Base-by-base conservation (phyloP, 2,888 invertebrate genomes). In the Polydrusus tereticollis region DNA sequence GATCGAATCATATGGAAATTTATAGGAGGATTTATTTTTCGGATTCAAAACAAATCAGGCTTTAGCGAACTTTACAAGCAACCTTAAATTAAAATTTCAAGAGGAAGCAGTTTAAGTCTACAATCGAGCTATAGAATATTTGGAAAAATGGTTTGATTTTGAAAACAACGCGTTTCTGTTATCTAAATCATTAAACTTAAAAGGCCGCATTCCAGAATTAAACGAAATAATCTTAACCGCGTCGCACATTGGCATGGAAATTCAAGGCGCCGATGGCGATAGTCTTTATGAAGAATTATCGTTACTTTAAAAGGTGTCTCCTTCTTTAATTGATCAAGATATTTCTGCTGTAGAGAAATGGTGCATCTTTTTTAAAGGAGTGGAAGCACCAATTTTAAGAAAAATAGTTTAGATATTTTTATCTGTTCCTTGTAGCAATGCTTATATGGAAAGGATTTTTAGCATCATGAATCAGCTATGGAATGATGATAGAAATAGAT, bases 161-260 rank as follows among this genome's bases (percentile, higher is more conserved):
- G 36, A 36, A 36, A 36, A 36, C 36, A 36, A 36, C 36, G 36
- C 10, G 36, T 55, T 55, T 55, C 23, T 55, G 14, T 26, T 23
- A 55, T 55, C 23, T 55, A 55, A 55, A 55, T 10, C 55, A 23
- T 55, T 55, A 55, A 55, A 55, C 14, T 55, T 55, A n/a, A 55
- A 55, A 55, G 55, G n/a, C 23, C 55, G 55, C 55, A 26, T 29
- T 55, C 55, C 55, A 55, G 26, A 55, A 55, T 14, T 55, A n/a
- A 55, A 55, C 14, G 55, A 55, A 55, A 55, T 55, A 55, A 55
- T 29, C 23, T 55, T 55, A 55, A 55, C 23, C 23, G 55, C 23
- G 55, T 55, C 55, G 55, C 36, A 36, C 36, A 36, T 36, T 36
- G 36, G 36, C 36, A 36, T 12, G 36, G n/a, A n/a, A n/a, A n/a